Percentiles rank a stretch among this genome's conserved stretches.
phyloP scores from a whole-genome alignment of 2,888 invertebrate genomes.

The Arctia plantaginis region DNA sequence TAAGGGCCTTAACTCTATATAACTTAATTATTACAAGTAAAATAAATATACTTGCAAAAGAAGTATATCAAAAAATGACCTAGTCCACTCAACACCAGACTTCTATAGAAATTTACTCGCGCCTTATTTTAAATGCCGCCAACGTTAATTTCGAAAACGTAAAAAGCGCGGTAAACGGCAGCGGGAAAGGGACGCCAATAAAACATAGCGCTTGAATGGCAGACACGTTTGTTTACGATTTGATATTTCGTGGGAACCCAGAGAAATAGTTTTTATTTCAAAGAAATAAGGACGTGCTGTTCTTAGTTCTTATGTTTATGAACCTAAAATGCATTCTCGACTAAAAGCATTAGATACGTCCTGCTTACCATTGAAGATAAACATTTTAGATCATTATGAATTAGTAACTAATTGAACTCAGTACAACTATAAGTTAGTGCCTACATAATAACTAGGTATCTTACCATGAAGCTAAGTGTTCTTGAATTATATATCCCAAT shows the following conservation, averaged over 20 bases:
- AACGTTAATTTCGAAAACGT: constrained; percentile 81
- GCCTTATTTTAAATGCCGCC: constrained; percentile 84
- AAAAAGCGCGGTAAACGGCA: constrained; percentile 83
- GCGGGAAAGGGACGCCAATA: constrained; percentile 85
- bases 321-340: constrained; percentile 70
- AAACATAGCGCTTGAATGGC: constrained; percentile 81
- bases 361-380: neutral
- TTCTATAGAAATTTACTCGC: constrained; percentile 82
- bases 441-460: neutral
- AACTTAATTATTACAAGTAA: constrained; percentile 62
- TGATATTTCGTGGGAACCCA: constrained; percentile 73
- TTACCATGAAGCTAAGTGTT: no score
- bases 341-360: constrained; percentile 9
- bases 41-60: constrained; percentile 69
- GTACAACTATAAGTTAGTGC: neutral
- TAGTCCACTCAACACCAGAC: constrained; percentile 77
- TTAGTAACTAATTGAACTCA: neutral
- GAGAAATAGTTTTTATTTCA: constrained; percentile 83
- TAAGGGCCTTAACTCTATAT: constrained; percentile 42
- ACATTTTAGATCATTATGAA: neutral
- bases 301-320: constrained; percentile 65
- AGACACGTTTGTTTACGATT: constrained; percentile 84
- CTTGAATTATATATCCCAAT: no score
- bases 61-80: constrained; percentile 84
- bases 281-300: constrained; percentile 72